Evolutionary conservation across 2,888 invertebrate species (phyloP), one percentile per base, ranked within the genome.

Genomic region (Rhingia rostrata): DNA sequence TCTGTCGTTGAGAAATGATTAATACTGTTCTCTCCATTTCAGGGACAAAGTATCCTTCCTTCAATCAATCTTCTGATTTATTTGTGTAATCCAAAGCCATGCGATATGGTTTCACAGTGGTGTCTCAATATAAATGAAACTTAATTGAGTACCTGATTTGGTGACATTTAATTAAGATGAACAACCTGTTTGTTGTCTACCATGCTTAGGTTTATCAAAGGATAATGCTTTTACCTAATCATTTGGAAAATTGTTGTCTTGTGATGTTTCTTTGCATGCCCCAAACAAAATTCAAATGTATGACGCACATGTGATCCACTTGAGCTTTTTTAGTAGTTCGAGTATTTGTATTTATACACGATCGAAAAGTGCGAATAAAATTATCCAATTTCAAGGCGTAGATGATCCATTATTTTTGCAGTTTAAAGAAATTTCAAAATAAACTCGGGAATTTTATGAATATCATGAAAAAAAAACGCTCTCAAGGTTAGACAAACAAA

Each of bases 1-100:
- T 33, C 33, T 53, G n/a, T 10, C 12, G 35, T 12, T 33, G 6
- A 12, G 14, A 9, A n/a, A 56, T 56, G 54, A 56, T 56, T 56
- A 56, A 56, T 56, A 54, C 22, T 39, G 35, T 56, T 4, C n/a
- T 37, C 22, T 22, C 54, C n/a, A 54, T 4, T n/a, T 6, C 2
- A 54, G 6, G 6, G 6, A 35, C 6, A 54, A 35, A 35, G 53
- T 35, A 12, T 53, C 53, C 53, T 35, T 54, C 10, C 54, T 7
- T 37, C 54, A 14, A 37, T 14, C 4, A 0, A 37, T 14, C 54
- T 33, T 32, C 53, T 35, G 37, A 56, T 56, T 9, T 14, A 56
- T 56, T 56, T 9, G 12, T 56, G n/a, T 56, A 37, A 56, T 56
- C 37, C 22, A 3, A 56, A 56, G 12, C 37, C 12, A 43, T 3